phyloP scores from a whole-genome alignment of 2,113 vertebrate genomes.

The Muntiacus reevesi region DNA sequence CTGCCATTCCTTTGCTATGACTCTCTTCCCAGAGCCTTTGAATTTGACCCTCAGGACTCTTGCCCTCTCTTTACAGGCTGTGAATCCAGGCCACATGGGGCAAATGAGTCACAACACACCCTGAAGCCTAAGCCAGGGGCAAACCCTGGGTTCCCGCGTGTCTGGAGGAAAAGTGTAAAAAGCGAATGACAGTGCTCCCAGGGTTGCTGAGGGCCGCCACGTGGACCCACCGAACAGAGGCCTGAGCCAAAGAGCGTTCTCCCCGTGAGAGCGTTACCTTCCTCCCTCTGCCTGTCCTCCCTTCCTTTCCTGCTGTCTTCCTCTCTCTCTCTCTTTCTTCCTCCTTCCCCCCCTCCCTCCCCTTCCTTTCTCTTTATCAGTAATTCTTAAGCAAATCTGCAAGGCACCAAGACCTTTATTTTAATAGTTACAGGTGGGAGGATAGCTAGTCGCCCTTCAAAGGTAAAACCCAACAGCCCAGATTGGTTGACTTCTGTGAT shows the following conservation, averaged over 20 bases:
- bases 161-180: background rate
- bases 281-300: too few relatives aligned
- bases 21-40: background rate
- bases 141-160: background rate
- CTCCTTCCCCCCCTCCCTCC: too few relatives aligned
- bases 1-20: background rate
- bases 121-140: background rate
- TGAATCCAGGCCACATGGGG: background rate
- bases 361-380: background rate
- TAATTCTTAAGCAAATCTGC: background rate
- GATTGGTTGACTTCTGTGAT: background rate
- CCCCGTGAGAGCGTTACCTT: background rate
- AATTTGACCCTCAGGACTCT: background rate
- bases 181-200: fast-evolving
- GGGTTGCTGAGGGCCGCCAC: fast-evolving
- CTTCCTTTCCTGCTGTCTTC: background rate
- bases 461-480: background rate
- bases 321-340: background rate
- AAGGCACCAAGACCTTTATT: background rate
- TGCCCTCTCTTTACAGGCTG: background rate
- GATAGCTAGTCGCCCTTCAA: fast-evolving
- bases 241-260: background rate
- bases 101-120: background rate
- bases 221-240: background rate
- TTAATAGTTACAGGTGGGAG: background rate